Evolutionary conservation across 2,113 vertebrate species (phyloP).

Genomic region (Lepisosteus oculatus): DNA sequence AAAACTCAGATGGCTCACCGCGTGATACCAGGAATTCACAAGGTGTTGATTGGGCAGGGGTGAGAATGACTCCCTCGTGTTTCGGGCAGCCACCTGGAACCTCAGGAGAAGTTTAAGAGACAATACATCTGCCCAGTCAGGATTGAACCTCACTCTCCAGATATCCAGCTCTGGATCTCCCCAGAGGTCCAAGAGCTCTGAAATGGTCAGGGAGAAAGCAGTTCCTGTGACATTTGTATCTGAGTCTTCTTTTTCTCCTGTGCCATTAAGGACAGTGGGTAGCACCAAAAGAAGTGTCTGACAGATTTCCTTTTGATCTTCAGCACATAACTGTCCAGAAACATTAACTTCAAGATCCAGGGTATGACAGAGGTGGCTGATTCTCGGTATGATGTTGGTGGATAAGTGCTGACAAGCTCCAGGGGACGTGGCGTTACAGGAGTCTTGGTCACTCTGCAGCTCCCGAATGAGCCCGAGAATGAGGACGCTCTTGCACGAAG

Average conservation of each 20-base stretch:
- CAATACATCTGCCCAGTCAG: slow-evolving; percentile 62
- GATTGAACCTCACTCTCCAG: slow-evolving; percentile 49
- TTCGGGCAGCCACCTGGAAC: slow-evolving; percentile 57
- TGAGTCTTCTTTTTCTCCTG: slow-evolving; percentile 21
- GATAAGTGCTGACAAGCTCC: background rate
- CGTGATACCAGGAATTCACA: slow-evolving; percentile 44
- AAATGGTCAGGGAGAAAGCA: slow-evolving; percentile 45
- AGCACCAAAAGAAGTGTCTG: slow-evolving; percentile 29
- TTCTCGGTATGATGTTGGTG: slow-evolving; percentile 16
- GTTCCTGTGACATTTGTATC: slow-evolving; percentile 20
- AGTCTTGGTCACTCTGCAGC: slow-evolving; percentile 62
- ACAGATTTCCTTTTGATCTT: slow-evolving; percentile 51
- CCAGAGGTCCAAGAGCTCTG: slow-evolving; percentile 57
- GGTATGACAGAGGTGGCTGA: slow-evolving; percentile 49
- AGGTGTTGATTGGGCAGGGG: slow-evolving; percentile 21
- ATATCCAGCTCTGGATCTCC: slow-evolving; percentile 45
- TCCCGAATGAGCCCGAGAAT: slow-evolving; percentile 50
- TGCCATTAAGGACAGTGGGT: slow-evolving; percentile 34
- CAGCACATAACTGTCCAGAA: slow-evolving; percentile 42
- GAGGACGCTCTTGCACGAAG: slow-evolving; percentile 62
- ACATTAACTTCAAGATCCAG: slow-evolving; percentile 18
- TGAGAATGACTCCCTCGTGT: slow-evolving; percentile 33
- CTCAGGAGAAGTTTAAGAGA: slow-evolving; percentile 64
- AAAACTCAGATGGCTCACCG: slow-evolving; percentile 47
- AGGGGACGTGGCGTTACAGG: slow-evolving; percentile 14